Conservation (phyloP, 2,888 invertebrate species). For the Empis stercorea region DNA sequence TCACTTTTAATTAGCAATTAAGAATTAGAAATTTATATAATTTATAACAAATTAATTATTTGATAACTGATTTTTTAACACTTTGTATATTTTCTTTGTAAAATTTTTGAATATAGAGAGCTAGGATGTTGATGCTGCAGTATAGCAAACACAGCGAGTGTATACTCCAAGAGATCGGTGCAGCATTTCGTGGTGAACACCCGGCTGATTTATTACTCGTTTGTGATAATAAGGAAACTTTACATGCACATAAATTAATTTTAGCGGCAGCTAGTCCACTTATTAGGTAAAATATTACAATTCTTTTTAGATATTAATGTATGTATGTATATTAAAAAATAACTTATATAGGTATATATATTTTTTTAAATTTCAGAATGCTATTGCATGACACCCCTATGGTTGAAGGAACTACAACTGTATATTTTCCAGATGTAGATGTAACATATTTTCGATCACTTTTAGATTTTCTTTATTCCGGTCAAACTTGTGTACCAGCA, state of each 20-base stretch:
- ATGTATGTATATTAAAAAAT: no score
- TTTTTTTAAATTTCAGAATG: conserved; percentile 37
- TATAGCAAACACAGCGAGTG: conserved; percentile 89
- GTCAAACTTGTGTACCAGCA: conserved; percentile 50
- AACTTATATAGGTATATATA: no score
- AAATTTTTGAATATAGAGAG: no score
- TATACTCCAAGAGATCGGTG: conserved; percentile 79
- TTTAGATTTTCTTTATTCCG: conserved; percentile 73
- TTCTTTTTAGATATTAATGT: no score
- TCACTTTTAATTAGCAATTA: no score
- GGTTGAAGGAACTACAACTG: conserved; percentile 58
- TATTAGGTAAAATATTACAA: conserved; percentile 43
- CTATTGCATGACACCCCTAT: conserved; percentile 59
- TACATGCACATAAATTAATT: conserved; percentile 72
- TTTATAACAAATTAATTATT: no score
- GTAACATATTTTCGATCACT: conserved; percentile 69
- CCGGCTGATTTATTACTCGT: conserved; percentile 77
- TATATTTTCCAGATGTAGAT: conserved; percentile 73
- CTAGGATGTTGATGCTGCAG: conserved; percentile 68
- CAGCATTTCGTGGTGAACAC: conserved; percentile 76
- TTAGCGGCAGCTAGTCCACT: conserved; percentile 79
- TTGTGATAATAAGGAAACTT: conserved; percentile 70
- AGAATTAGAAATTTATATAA: no score
- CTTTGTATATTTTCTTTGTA: no score
- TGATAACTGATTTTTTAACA: no score